Evolutionary conservation across 2,888 invertebrate species (phyloP), one percentile per base, ranked within the genome.

Genomic region (Glaucopsyche alexis): DNA sequence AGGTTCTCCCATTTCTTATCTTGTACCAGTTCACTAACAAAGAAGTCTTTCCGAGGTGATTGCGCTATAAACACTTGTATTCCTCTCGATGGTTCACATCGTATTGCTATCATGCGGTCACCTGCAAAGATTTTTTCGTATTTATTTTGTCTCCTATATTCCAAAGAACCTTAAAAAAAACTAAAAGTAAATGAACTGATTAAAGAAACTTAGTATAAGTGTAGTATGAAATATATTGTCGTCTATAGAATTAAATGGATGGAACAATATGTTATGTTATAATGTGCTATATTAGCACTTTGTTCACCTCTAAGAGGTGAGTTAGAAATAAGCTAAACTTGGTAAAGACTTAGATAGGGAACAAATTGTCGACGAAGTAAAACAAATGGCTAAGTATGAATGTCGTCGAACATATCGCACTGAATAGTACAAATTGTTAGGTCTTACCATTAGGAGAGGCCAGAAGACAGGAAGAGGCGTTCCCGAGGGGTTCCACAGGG

Each of bases 1-100:
- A 98, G 94, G 87, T 98, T 97, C 83, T 98, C 97, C 98, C 98
- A 99, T 85, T 98, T 97, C 79, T 97, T 95, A 82, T 98, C 97
- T 76, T 97, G 96, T 3, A 98, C 97, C 74, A 98, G 89, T 77
- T 97, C 96, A 80, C 97, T 97, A 7, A 97, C 96, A 82, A 97
- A 97, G 84, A 97, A 97, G 83, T 98, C 97, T 82, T 96, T 96
- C 74, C 97, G 94, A 8, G 98, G 98, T 16, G 97, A 97, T 84
- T 97, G 97, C 42, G 98, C 98, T 73, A 98, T 96, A 74, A 96
- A 96, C 14, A 98, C 98, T 90, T 97, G 97, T 50, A 97, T 96
- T 64, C 97, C 98, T 79, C 97, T 96, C 9, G 96, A 96, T 0
- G 98, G 97, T 84, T 98, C 98, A 84, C 98, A 98, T 76, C 98